Base-by-base conservation (phyloP, 2,113 vertebrate genomes). In the Martes martes region DNA sequence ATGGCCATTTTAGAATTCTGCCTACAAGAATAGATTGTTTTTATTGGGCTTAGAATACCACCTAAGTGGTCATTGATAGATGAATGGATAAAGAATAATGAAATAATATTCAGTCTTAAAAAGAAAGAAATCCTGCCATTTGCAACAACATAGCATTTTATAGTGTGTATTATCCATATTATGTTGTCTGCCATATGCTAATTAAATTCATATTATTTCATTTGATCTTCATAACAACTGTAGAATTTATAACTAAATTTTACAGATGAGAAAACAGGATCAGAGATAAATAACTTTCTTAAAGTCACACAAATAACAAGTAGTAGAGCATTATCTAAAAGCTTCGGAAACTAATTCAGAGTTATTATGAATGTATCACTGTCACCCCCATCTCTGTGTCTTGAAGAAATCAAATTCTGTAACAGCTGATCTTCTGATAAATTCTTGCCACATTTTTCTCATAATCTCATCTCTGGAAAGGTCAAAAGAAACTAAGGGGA, bases 381-480 rank as follows among this genome's bases (percentile, higher is more conserved):
- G 50, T 79, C 28, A 55, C 6, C 79, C 31, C 42, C 7, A 6
- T 93, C 18, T 83, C 47, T 63, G 42, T 21, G 61, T 28, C 31
- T 87, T n/a, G 7, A 89, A 61, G 74, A 96, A 93, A 84, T 83
- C 24, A 74, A 74, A 84, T 52, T 90, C 67, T 93, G 11, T 71
- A 83, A 61, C 67, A 74, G 74, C 31, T 73, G 45, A 67, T 73
- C 61, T 82, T 82, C 80, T 94, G 88, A 82, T 79, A 71, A 71
- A 82, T 95, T 94, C 67, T 82, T 89, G 67, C n/a, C 47, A 85
- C 55, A 89, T 96, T 89, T 91, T 69, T 2, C 45, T 47, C 81
- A 92, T 52, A 94, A 80, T 91, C 39, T 91, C 47, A 55, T 87
- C 24, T 91, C 61, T 96, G 28, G 59, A 83, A 90, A 96, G 94